phyloP scores from a whole-genome alignment of 2,797 vertebrate species.

The Distichodus sexfasciatus region DNA sequence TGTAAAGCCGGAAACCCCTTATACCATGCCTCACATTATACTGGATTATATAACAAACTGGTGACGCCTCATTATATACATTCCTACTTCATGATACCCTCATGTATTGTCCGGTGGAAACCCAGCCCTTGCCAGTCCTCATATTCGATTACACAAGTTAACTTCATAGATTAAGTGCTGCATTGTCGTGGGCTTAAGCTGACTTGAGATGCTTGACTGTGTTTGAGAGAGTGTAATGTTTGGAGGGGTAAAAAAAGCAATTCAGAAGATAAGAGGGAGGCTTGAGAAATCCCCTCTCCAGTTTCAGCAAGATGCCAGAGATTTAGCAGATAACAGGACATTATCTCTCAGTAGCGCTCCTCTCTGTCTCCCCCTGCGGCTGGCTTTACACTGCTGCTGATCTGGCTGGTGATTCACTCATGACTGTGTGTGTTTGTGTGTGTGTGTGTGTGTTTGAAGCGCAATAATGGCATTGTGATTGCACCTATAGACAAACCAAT shows the following conservation, averaged over 20 bases:
- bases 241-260: slow-evolving; percentile 40
- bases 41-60: too few relatives aligned
- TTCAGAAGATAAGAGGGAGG: slow-evolving; percentile 46
- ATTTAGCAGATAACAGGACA: slow-evolving; percentile 51
- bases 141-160: slow-evolving; percentile 26
- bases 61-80: too few relatives aligned
- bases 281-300: slow-evolving; percentile 47
- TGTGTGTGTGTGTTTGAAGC: not conserved
- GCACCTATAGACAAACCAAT: not conserved
- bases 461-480: not conserved
- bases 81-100: too few relatives aligned
- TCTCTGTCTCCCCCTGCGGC: slow-evolving; percentile 45
- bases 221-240: slow-evolving; percentile 44
- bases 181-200: slow-evolving; percentile 39
- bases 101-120: too few relatives aligned
- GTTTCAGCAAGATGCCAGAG: slow-evolving; percentile 51
- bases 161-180: slow-evolving; percentile 42
- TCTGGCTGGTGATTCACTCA: slow-evolving; percentile 21
- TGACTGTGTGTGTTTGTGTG: slow-evolving; percentile 19
- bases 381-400: slow-evolving; percentile 20
- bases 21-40: too few relatives aligned
- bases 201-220: slow-evolving; percentile 34
- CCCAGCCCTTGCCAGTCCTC: not conserved
- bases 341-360: slow-evolving; percentile 46
- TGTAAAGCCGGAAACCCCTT: too few relatives aligned